A percentile compares a stretch with the other conserved stretches of the same genome.
Conservation (phyloP, 1,140 invertebrate species). For the Oncopodura yosiiana region DNA sequence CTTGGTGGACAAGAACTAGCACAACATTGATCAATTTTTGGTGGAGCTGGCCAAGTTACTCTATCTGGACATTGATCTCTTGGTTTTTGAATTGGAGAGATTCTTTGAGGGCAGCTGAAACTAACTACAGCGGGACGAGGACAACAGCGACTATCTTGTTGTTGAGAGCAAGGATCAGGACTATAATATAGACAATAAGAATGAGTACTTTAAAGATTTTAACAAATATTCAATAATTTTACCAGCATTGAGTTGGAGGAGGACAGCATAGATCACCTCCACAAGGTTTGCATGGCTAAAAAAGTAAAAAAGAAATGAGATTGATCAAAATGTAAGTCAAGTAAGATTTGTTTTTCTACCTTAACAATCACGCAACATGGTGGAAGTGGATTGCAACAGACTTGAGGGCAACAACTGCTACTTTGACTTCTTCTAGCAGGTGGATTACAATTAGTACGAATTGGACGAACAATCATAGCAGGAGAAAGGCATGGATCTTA, state of each 20-base stretch:
- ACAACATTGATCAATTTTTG: slow-evolving; percentile 7
- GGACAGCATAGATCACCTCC: slow-evolving; percentile 7
- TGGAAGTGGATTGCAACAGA: slow-evolving; percentile 23
- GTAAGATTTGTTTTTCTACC: too few species aligned
- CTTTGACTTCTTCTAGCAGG: slow-evolving; percentile 12
- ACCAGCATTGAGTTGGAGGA: slow-evolving; percentile 1
- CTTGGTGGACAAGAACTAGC: slow-evolving; percentile 9
- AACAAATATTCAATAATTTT: neutral
- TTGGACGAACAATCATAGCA: slow-evolving; percentile 22
- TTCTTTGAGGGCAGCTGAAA: neutral
- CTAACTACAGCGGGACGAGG: neutral
- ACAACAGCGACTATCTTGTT: slow-evolving; percentile 2
- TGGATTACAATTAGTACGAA: slow-evolving; percentile 21
- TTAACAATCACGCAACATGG: slow-evolving; percentile 22
- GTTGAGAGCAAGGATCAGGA: neutral
- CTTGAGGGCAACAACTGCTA: slow-evolving; percentile 5
- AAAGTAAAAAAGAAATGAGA: slow-evolving; percentile 1
- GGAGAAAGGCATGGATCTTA: slow-evolving; percentile 20
- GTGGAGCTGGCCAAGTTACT: slow-evolving; percentile 5
- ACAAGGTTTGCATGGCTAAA: too few species aligned
- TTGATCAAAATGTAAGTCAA: slow-evolving; percentile 2
- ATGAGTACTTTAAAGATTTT: neutral
- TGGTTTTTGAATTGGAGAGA: neutral
- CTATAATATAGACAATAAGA: neutral
- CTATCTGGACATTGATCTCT: neutral